Conservation (phyloP, 2,797 vertebrate genomes). For the Triplophysa yarkandensis region DNA sequence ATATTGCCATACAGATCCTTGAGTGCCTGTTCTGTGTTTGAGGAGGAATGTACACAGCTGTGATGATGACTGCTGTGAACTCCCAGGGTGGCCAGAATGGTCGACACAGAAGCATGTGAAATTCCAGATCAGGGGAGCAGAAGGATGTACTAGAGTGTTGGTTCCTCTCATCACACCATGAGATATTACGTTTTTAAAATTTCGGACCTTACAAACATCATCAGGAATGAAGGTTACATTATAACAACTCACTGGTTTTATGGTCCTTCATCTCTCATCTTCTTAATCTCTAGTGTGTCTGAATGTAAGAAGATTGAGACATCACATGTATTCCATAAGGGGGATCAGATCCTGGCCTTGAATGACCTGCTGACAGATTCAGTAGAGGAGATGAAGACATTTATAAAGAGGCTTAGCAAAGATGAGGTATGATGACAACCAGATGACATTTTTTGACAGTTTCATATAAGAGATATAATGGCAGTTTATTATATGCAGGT, state of each 20-base stretch:
- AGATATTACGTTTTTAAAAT: no score
- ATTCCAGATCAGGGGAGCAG: no score
- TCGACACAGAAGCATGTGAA: no score
- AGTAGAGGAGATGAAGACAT: conserved; percentile 76
- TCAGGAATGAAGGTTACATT: background rate
- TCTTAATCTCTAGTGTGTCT: conserved; percentile 70
- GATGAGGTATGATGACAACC: conserved; percentile 73
- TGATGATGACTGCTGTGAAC: no score
- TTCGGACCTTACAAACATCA: no score
- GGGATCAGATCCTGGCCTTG: conserved; percentile 83
- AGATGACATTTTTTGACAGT: background rate
- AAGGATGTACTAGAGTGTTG: no score
- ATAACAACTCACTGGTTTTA: background rate
- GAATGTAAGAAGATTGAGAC: conserved; percentile 72
- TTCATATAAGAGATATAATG: background rate
- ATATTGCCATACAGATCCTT: no score
- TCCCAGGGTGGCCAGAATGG: no score
- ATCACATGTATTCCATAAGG: conserved; percentile 79
- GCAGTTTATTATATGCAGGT: conserved; percentile 60
- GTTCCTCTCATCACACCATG: no score
- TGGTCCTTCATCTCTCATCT: background rate
- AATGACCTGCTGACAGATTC: conserved; percentile 80
- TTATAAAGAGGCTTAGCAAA: conserved; percentile 75
- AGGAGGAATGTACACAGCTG: no score
- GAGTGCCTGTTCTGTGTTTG: no score